These are phyloP conservation scores for Protophormia terraenovae DNA, from an alignment of 2,888 invertebrate species.

Conservation along the genomic window DNA sequence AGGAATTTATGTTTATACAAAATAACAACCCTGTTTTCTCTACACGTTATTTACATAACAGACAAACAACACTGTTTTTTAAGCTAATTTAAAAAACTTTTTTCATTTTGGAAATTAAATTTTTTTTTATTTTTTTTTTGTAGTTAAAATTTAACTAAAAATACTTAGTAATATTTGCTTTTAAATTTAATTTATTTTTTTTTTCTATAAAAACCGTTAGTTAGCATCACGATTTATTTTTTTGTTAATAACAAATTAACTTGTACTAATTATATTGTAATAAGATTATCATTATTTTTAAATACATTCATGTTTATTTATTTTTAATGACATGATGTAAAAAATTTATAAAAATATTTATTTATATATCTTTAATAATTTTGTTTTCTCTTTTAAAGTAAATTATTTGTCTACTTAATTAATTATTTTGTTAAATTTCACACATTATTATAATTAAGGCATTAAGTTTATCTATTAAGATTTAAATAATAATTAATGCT, in stretches of 20 bases:
- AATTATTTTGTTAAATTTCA: slow-evolving; percentile 31
- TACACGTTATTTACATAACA: too few species aligned
- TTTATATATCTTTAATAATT: not conserved
- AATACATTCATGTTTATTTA: not conserved
- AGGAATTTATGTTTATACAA: too few species aligned
- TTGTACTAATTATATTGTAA: slow-evolving; percentile 8
- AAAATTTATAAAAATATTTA: not conserved
- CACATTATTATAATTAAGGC: not conserved
- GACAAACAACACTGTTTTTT: too few species aligned
- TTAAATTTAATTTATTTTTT: not conserved
- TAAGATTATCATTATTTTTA: not conserved
- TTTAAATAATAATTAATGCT: slow-evolving; percentile 13
- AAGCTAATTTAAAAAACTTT: too few species aligned
- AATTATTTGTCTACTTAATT: slow-evolving; percentile 25
- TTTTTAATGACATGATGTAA: not conserved
- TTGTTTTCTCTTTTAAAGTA: not conserved
- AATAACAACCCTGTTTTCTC: too few species aligned
- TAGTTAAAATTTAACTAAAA: not conserved
- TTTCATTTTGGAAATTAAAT: too few species aligned
- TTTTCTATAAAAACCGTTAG: not conserved
- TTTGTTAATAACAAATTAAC: slow-evolving; percentile 5
- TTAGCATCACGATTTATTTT: slow-evolving; percentile 12
- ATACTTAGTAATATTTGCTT: not conserved
- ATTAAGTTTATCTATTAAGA: not conserved
- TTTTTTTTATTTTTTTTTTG: too few species aligned